Conservation (phyloP, 2,113 vertebrate genomes). For the Oostethus manadensis region DNA sequence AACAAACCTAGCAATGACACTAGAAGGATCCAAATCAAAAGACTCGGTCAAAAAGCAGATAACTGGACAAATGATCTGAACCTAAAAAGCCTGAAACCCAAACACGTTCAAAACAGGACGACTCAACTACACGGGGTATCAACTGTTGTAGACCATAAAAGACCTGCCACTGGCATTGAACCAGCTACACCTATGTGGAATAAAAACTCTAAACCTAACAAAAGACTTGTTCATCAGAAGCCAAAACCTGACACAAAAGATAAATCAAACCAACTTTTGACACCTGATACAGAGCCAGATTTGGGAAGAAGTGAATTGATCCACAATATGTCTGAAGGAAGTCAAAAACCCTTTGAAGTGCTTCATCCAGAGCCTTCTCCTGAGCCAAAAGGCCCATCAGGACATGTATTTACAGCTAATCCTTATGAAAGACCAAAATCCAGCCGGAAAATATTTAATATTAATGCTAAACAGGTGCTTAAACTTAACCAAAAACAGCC, state of each 20-base stretch:
- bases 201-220: slow-evolving; percentile 17
- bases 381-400: slow-evolving; percentile 8
- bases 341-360: slow-evolving; percentile 1
- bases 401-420: slow-evolving; percentile 4
- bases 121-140: slow-evolving; percentile 9
- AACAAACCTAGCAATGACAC: slow-evolving; percentile 18
- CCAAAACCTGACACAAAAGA: slow-evolving; percentile 23
- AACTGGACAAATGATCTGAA: not conserved
- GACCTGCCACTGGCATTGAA: slow-evolving; percentile 5
- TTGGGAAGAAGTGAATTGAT: not conserved
- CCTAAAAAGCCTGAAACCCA: not conserved
- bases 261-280: slow-evolving; percentile 1
- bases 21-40: slow-evolving; percentile 5
- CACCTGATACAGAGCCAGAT: not conserved
- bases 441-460: slow-evolving; percentile 7
- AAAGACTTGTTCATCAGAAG: not conserved
- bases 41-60: slow-evolving; percentile 16
- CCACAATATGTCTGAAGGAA: too few species aligned
- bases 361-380: slow-evolving; percentile 1
- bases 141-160: slow-evolving; percentile 6
- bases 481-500: slow-evolving; percentile 17
- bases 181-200: slow-evolving; percentile 6
- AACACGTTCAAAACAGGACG: not conserved
- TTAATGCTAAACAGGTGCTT: slow-evolving; percentile 15
- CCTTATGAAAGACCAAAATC: slow-evolving; percentile 17